A percentile compares a stretch with the other conserved stretches of the same genome.
These are phyloP conservation scores for Dromas ardeola DNA, from an alignment of 2,113 vertebrate species.

Conservation along the genomic window DNA sequence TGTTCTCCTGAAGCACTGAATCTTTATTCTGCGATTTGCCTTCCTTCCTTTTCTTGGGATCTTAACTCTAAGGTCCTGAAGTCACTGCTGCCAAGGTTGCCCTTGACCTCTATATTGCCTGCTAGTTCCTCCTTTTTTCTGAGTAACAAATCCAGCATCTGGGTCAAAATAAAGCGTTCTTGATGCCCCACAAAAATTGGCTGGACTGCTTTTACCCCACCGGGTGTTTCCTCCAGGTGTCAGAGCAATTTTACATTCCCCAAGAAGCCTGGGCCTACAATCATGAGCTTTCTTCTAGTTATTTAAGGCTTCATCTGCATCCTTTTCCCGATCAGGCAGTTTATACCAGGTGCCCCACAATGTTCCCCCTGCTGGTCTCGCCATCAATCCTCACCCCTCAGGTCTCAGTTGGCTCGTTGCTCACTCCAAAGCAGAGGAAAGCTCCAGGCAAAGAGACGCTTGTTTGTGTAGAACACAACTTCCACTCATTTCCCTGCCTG, in stretches of 20 bases:
- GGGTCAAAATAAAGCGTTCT: background rate
- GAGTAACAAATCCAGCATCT: background rate
- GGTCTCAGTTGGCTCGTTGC: background rate
- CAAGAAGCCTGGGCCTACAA: background rate
- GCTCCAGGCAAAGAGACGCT: background rate
- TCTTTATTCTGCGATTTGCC: background rate
- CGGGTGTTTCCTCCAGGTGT: background rate
- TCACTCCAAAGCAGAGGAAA: background rate
- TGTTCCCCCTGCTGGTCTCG: background rate
- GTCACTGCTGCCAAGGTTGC: background rate
- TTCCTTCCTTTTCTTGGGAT: background rate
- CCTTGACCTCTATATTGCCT: background rate
- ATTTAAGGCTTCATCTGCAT: background rate
- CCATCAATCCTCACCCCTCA: rapidly evolving
- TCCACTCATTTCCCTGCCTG: background rate
- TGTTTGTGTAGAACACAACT: background rate
- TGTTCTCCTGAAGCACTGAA: background rate
- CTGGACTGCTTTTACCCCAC: background rate
- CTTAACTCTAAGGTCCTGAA: background rate
- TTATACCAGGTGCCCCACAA: background rate
- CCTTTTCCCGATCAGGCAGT: background rate
- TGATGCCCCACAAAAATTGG: background rate
- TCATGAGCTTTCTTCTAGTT: background rate
- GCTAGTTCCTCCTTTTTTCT: background rate
- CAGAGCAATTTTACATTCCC: background rate